Conservation (phyloP, 2,797 vertebrate species). For the Prionace glauca region DNA sequence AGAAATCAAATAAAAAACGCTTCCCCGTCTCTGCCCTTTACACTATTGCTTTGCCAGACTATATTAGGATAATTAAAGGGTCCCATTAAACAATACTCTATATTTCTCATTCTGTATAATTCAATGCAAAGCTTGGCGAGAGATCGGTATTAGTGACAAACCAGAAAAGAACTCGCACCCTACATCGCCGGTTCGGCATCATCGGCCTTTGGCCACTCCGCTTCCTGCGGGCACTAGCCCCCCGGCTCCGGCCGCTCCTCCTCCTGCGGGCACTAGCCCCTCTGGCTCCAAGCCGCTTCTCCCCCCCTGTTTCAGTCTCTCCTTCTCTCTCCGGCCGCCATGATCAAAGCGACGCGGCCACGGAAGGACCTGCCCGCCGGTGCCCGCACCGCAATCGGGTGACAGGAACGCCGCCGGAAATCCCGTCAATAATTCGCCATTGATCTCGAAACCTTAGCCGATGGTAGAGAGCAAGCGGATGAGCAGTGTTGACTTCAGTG, state of each 20-base stretch:
- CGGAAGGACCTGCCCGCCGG: not conserved
- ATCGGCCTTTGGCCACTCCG: not conserved
- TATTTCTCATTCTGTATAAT: not conserved
- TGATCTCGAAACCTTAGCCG: too few relatives aligned
- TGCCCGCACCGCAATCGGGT: not conserved
- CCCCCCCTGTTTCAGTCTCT: not conserved
- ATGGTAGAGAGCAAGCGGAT: not conserved
- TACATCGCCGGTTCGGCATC: not conserved
- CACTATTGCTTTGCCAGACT: not conserved
- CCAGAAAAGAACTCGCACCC: not conserved
- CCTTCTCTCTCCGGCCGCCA: not conserved
- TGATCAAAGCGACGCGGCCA: not conserved
- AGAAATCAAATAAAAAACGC: too few relatives aligned
- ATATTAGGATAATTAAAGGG: not conserved
- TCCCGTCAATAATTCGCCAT: not conserved
- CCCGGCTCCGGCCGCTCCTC: too few relatives aligned
- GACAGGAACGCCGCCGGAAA: not conserved
- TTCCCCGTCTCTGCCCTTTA: not conserved
- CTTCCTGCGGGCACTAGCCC: not conserved
- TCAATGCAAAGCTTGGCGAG: not conserved
- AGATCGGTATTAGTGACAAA: not conserved
- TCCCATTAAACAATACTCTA: not conserved
- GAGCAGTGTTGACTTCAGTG: too few relatives aligned
- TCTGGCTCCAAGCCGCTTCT: too few relatives aligned
- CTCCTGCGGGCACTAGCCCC: too few relatives aligned